Evolutionary conservation across 2,888 invertebrate genomes (phyloP).

Genomic region (Platycheirus rosarum): DNA sequence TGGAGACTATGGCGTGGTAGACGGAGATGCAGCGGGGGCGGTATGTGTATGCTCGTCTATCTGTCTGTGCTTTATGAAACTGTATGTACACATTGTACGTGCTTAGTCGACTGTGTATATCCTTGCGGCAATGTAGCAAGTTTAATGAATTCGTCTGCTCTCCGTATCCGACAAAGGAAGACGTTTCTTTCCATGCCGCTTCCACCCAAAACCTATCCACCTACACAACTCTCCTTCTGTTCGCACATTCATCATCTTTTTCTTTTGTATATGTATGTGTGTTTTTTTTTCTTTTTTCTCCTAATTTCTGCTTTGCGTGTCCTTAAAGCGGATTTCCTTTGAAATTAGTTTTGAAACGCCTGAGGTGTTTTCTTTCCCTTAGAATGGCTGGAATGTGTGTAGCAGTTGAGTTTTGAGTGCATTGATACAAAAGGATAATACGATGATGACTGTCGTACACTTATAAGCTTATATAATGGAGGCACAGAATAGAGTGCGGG

Average conservation of each 20-base stretch:
- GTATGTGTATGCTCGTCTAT: neutral
- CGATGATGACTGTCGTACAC: slow-evolving; percentile 29
- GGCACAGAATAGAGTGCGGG: neutral
- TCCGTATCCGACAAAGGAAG: slow-evolving; percentile 41
- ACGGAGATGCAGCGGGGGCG: neutral
- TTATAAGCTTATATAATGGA: slow-evolving; percentile 10
- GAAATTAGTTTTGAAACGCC: slow-evolving; percentile 71
- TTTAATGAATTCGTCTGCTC: slow-evolving; percentile 71
- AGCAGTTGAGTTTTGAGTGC: slow-evolving; percentile 26
- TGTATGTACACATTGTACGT: slow-evolving; percentile 14
- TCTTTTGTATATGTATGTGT: neutral
- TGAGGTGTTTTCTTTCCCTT: slow-evolving; percentile 42
- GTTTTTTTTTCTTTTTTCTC: slow-evolving; percentile 5
- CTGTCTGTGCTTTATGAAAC: slow-evolving; percentile 29
- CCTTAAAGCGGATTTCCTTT: slow-evolving; percentile 69
- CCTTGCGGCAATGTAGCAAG: slow-evolving; percentile 49
- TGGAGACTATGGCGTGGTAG: neutral
- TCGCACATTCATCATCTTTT: slow-evolving; percentile 22
- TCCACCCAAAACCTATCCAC: neutral
- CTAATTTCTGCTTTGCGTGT: slow-evolving; percentile 62
- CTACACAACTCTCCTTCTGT: neutral
- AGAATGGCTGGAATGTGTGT: slow-evolving; percentile 11
- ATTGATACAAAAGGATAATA: slow-evolving; percentile 42
- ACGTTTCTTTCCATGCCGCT: slow-evolving; percentile 1
- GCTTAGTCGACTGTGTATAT: slow-evolving; percentile 45